These are phyloP conservation scores for Mellivora capensis DNA, from an alignment of 2,113 vertebrate species.

Conservation along the genomic window DNA sequence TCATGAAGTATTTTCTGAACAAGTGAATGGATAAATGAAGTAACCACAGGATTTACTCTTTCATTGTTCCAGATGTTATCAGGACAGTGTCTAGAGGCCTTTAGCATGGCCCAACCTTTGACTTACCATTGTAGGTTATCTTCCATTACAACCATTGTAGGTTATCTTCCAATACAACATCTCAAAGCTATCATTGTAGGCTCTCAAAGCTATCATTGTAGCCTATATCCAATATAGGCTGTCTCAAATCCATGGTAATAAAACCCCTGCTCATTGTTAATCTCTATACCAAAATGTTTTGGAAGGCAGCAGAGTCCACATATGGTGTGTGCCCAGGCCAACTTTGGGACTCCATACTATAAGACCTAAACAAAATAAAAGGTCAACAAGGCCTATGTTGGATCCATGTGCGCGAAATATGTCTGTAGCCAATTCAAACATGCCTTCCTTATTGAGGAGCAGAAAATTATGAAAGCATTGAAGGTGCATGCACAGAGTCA, in stretches of 20 bases:
- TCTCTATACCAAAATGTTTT: not conserved
- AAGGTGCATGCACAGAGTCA: not conserved
- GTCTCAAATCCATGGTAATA: not conserved
- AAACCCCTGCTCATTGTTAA: not conserved
- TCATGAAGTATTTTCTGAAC: not conserved
- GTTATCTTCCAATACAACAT: not conserved
- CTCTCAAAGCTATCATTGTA: not conserved
- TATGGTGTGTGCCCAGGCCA: not conserved
- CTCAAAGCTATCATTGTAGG: not conserved
- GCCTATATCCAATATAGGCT: not conserved
- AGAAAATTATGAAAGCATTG: not conserved
- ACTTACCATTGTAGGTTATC: fast-evolving
- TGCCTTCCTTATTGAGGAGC: not conserved
- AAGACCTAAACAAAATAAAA: not conserved
- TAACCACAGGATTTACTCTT: not conserved
- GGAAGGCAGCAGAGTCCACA: not conserved
- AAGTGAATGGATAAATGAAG: not conserved
- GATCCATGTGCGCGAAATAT: not conserved
- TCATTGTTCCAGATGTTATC: not conserved
- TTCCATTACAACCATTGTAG: not conserved
- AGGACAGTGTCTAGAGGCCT: not conserved
- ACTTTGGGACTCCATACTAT: not conserved
- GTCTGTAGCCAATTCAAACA: not conserved
- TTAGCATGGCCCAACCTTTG: not conserved
- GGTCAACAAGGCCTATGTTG: not conserved